A percentile compares a stretch with the other conserved stretches of the same genome.
phyloP scores from a whole-genome alignment of 2,797 vertebrate genomes.

The Ctenosaura bakeri region DNA sequence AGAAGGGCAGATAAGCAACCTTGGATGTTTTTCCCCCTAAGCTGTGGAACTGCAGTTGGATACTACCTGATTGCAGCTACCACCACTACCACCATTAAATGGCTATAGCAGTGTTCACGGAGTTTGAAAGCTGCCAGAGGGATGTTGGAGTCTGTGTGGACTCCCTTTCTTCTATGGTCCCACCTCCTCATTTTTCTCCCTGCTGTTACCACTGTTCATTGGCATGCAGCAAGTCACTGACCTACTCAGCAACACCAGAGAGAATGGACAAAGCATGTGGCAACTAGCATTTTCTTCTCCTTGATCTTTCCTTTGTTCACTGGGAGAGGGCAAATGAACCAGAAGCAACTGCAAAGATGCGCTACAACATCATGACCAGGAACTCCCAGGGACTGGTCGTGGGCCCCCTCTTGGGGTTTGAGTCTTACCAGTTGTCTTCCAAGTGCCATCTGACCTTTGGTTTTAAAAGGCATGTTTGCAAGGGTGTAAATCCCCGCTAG shows the following conservation, averaged over 20 bases:
- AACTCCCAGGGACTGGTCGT: background rate
- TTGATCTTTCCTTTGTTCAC: background rate
- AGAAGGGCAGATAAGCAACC: no score
- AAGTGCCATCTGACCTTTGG: background rate
- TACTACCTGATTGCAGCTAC: no score
- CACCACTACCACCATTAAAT: no score
- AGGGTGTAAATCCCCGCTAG: slow-evolving; percentile 28
- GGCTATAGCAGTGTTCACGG: no score
- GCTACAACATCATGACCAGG: no score
- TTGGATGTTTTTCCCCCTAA: no score
- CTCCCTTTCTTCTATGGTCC: background rate
- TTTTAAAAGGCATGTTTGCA: slow-evolving; percentile 40
- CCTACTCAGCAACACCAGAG: background rate
- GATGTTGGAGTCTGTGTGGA: background rate
- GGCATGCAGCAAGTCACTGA: background rate
- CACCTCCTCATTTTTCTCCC: background rate
- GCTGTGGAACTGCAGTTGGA: no score
- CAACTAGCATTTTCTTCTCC: background rate
- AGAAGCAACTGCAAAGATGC: background rate
- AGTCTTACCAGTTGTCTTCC: background rate
- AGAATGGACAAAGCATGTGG: background rate
- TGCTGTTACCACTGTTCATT: background rate
- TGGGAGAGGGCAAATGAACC: background rate
- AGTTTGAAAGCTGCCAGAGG: no score
- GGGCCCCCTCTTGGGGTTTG: no score